Base-by-base conservation (phyloP, 1,140 invertebrate species). In the Melitaea cinxia region DNA sequence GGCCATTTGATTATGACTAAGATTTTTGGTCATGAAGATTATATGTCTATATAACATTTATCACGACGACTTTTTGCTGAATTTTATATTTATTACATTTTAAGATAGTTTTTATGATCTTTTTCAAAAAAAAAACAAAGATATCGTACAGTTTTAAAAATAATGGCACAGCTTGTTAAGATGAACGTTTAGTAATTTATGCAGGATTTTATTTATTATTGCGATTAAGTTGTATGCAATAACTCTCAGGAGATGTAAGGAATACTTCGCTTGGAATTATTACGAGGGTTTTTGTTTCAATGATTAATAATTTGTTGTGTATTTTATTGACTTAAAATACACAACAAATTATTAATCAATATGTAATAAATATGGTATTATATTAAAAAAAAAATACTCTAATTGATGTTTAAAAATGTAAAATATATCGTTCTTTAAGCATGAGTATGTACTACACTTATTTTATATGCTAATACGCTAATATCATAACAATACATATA, bases 161-260 rank as follows among this genome's bases (percentile, higher is more conserved):
- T 47, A 45, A 47, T 47, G 42, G 19, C 54, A n/a, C 5, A 21
- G 54, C 30, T 23, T 14, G 42, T 14, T 5, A 1, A 42, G 23
- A 56, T 24, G 12, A 42, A 42, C 7, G 54, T 10, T 15, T 26
- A 12, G 37, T 56, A 42, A 56, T 56, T 42, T 33, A 53, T 39
- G 54, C 23, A 10, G 54, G 21, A 42, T 42, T 21, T 42, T 56
- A 42, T 56, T 56, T 56, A 56, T 56, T 15, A 45, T 15, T 35
- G 14, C 54, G 37, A 45, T 56, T 56, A 56, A 56, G n/a, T 56
- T 39, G 21, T 47, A 47, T 10, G 17, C 42, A 47, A 47, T 47
- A 47, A 12, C n/a, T 47, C 19, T 23, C 23, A 3, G n/a, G 12
- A 21, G 21, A 47, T 47, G n/a, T 23, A 47, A 23, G n/a, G 42